Base-by-base conservation (phyloP, 2,888 invertebrate species). In the Nomada ferruginata region DNA sequence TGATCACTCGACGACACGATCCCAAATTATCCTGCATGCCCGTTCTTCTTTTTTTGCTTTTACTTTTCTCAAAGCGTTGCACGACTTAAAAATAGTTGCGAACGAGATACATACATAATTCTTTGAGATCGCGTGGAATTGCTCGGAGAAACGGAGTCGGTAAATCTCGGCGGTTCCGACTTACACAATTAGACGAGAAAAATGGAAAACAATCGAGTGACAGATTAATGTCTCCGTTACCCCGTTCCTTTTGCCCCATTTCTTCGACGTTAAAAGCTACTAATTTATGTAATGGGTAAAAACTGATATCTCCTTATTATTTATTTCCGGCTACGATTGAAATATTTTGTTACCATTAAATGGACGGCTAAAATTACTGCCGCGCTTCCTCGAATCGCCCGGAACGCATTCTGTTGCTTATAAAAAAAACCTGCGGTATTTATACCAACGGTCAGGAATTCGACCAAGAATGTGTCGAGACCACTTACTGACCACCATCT, bases 401-500 rank as follows among this genome's bases (percentile, higher is more conserved):
- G 57, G 5, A 57, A 5, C 15, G 9, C 15, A n/a, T 52, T 53
- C 59, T 59, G 23, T 44, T 0, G 53, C 44, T 47, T 66, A 66
- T 78, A 47, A 68, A 73, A 73, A 13, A 73, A 13, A 5, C 15
- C 10, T 44, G 7, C 0, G 20, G 68, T 77, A 86, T 84, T 82
- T 84, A 82, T 74, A 79, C 68, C 68, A 23, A 10, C 63, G 69
- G 68, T 20, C 63, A 73, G 53, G 78, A 82, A 84, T 84, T 78
- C 71, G 66, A 69, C n/a, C 23, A 84, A 69, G 79, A 86, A 86
- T 82, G 76, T 57, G 72, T 64, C 23, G 81, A 75, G 79, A 85
- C 85, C 85, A 81, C 63, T 71, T 66, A 77, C 64, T 66, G 78
- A 55, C 77, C 70, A 57, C 83, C 86, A 86, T 83, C 86, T 86